Evolutionary conservation across 1,140 invertebrate species (phyloP).

Genomic region (Mamestra configurata): DNA sequence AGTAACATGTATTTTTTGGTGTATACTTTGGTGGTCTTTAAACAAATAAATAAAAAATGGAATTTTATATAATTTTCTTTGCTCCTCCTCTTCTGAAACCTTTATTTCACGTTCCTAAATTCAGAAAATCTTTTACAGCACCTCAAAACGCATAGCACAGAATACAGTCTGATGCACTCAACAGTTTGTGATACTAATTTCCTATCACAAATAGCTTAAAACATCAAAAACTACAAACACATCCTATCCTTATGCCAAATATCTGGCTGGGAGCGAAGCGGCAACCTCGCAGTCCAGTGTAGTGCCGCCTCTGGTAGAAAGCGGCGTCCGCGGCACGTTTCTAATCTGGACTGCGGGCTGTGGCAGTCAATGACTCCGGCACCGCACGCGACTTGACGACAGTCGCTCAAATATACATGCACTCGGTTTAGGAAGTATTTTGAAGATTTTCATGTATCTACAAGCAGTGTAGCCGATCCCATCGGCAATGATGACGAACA

Average conservation of each 20-base stretch:
- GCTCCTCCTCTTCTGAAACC: background rate
- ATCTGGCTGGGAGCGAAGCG: conserved; percentile 58
- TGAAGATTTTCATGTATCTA: background rate
- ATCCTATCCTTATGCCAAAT: conserved; percentile 33
- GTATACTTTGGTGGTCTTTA: too few species aligned
- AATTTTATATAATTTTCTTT: background rate
- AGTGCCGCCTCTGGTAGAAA: conserved; percentile 79
- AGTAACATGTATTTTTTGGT: too few species aligned
- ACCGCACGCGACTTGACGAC: conserved; percentile 39
- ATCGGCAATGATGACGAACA: too few species aligned
- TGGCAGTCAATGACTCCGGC: conserved; percentile 82
- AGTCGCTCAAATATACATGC: conserved; percentile 25
- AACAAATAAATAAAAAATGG: too few species aligned
- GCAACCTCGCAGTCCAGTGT: conserved; percentile 76
- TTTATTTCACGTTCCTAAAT: background rate
- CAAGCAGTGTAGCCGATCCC: too few species aligned
- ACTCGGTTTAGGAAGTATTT: background rate
- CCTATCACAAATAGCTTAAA: background rate
- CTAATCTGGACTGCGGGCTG: conserved; percentile 77
- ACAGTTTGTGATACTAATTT: background rate
- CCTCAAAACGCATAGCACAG: background rate
- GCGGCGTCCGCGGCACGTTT: conserved; percentile 71
- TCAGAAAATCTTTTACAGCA: background rate
- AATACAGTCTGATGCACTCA: background rate
- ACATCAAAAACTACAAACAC: background rate